These are phyloP conservation scores for Lacerta viridis DNA, from an alignment of 2,797 vertebrate genomes.

Conservation along the genomic window DNA sequence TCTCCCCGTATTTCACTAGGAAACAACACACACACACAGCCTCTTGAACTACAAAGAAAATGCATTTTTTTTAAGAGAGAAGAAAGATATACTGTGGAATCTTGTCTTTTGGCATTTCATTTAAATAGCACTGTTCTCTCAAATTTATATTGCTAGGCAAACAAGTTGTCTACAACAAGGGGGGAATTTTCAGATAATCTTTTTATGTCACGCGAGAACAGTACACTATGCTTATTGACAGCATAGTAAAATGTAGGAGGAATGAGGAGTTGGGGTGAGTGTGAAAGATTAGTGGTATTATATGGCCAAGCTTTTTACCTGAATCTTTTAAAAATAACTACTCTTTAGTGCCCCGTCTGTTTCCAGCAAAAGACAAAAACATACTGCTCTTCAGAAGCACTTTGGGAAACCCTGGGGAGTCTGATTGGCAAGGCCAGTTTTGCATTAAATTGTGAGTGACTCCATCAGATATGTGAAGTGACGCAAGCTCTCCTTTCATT, in stretches of 20 bases:
- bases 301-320: constrained; percentile 8
- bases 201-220: constrained; percentile 56
- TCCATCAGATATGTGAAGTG: constrained; percentile 6
- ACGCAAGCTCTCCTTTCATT: not conserved
- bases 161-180: constrained; percentile 54
- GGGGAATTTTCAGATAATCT: constrained; percentile 60
- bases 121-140: constrained; percentile 70
- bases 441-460: constrained; percentile 7
- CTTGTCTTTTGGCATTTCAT: constrained; percentile 63
- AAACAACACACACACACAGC: constrained; percentile 39
- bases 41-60: constrained; percentile 47
- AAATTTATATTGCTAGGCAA: constrained; percentile 57
- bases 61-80: constrained; percentile 26
- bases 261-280: constrained; percentile 22
- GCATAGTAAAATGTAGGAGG: constrained; percentile 1
- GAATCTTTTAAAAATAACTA: constrained; percentile 13
- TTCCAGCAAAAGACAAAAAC: constrained; percentile 19
- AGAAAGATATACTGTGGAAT: constrained; percentile 57
- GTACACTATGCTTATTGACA: constrained; percentile 34
- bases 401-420: not conserved
- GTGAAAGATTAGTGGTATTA: not conserved
- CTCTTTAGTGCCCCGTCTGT: constrained; percentile 27
- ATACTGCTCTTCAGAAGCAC: constrained; percentile 15
- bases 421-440: constrained; percentile 20
- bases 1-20: constrained; percentile 66